Conservation (phyloP, 2,888 invertebrate genomes). For the Plutella xylostella region DNA sequence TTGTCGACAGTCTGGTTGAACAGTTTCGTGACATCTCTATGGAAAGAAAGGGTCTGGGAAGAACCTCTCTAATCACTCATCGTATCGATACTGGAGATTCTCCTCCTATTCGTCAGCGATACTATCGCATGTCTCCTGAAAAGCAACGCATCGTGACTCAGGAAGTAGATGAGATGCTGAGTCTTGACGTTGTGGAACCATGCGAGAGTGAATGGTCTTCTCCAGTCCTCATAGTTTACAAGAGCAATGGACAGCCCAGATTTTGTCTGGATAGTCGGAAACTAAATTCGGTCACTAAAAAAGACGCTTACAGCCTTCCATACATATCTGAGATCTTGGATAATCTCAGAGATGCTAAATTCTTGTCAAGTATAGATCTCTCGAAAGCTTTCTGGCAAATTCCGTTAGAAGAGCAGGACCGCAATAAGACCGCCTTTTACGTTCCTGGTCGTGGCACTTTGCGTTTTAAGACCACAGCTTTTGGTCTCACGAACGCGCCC, state of each 20-base stretch:
- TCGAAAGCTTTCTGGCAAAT: conserved; percentile 15
- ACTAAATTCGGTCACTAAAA: conserved; percentile 16
- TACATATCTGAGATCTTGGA: conserved; percentile 23
- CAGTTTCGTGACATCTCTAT: conserved; percentile 17
- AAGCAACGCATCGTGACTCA: conserved; percentile 16
- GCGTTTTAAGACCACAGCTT: conserved; percentile 1
- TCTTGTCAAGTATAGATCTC: conserved; percentile 19
- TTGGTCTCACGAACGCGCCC: conserved; percentile 9
- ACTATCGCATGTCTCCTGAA: conserved; percentile 22
- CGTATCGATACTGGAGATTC: conserved; percentile 6
- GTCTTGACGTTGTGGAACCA: conserved; percentile 17
- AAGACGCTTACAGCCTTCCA: conserved; percentile 16
- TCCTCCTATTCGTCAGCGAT: conserved; percentile 10
- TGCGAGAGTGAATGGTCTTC: conserved; percentile 22
- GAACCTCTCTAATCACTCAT: conserved; percentile 6
- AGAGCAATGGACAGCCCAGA: conserved; percentile 14
- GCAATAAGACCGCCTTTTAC: conserved; percentile 7
- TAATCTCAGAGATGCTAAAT: conserved; percentile 21
- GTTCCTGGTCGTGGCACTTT: not conserved
- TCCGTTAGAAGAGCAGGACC: not conserved
- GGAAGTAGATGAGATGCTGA: conserved; percentile 10
- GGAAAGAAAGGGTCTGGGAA: conserved; percentile 17
- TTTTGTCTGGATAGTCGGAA: conserved; percentile 19
- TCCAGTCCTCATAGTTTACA: conserved; percentile 15
- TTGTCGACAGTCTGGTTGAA: conserved; percentile 6